phyloP scores from a whole-genome alignment of 2,113 vertebrate genomes.

The Otolemur garnettii region DNA sequence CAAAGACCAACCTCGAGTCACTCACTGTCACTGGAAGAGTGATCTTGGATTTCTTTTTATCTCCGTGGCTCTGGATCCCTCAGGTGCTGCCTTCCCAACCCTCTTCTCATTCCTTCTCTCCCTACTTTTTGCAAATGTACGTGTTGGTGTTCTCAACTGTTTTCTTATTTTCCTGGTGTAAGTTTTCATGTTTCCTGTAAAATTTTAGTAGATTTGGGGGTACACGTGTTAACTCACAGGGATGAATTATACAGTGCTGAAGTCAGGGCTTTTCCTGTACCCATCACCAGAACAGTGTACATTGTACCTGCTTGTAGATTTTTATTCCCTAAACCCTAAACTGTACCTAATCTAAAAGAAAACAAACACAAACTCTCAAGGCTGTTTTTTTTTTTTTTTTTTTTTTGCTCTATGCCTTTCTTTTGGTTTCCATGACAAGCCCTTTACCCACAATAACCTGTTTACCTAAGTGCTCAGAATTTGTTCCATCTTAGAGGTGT shows the following conservation, averaged over 20 bases:
- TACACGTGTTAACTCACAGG: too few species aligned
- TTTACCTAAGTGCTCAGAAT: background rate
- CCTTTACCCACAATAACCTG: background rate
- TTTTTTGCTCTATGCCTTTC: background rate
- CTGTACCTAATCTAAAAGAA: background rate
- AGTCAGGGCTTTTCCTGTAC: too few species aligned
- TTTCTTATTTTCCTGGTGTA: background rate
- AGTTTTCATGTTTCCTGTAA: background rate
- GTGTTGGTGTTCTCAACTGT: background rate
- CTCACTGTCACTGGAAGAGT: background rate
- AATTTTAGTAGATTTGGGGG: too few species aligned
- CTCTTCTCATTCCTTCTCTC: background rate
- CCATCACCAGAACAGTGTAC: too few species aligned
- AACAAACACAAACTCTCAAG: background rate
- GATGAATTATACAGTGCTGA: too few species aligned
- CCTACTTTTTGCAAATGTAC: background rate
- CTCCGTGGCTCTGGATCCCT: accelerated
- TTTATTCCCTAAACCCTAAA: background rate
- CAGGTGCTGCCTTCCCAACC: background rate
- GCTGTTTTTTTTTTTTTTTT: background rate
- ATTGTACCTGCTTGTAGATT: too few species aligned
- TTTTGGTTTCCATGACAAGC: background rate
- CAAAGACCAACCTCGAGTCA: background rate
- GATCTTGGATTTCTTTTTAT: background rate
- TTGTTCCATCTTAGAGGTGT: background rate